Percentiles rank a stretch among this genome's conserved stretches.
phyloP scores from a whole-genome alignment of 1,140 invertebrate species.

The Drosophila erecta region DNA sequence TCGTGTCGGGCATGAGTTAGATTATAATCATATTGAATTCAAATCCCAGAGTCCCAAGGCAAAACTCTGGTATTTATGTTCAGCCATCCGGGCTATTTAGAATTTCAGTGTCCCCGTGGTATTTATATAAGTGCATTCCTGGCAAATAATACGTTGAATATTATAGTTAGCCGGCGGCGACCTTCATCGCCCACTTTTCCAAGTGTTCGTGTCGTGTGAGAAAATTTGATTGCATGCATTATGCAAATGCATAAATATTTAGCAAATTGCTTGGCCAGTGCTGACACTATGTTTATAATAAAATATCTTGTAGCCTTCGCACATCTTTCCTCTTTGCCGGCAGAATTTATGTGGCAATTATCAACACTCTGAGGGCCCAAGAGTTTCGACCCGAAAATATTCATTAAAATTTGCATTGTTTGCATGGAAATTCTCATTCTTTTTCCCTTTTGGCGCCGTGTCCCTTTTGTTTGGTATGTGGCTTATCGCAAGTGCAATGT shows the following conservation, averaged over 20 bases:
- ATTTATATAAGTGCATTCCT: constrained; percentile 30
- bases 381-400: constrained; percentile 70
- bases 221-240: constrained; percentile 71
- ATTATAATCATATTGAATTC: neutral
- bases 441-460: neutral
- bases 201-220: constrained; percentile 29
- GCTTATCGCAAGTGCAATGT: constrained; percentile 79
- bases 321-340: constrained; percentile 8
- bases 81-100: constrained; percentile 10
- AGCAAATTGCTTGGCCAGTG: constrained; percentile 65
- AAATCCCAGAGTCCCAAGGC: neutral
- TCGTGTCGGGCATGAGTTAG: no score
- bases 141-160: constrained; percentile 56
- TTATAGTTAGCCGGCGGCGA: constrained; percentile 53
- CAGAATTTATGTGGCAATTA: constrained; percentile 77
- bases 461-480: constrained; percentile 51
- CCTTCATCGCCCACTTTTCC: constrained; percentile 27
- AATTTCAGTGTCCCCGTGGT: constrained; percentile 20
- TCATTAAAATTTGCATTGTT: constrained; percentile 80
- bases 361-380: constrained; percentile 65
- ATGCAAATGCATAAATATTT: constrained; percentile 71
- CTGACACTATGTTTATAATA: constrained; percentile 43
- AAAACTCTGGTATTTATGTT: constrained; percentile 7
- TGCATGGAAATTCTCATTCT: constrained; percentile 61
- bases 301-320: constrained; percentile 37